Evolutionary conservation across 2,888 invertebrate species (phyloP).

Genomic region (Chalcosyrphus nemorum): DNA sequence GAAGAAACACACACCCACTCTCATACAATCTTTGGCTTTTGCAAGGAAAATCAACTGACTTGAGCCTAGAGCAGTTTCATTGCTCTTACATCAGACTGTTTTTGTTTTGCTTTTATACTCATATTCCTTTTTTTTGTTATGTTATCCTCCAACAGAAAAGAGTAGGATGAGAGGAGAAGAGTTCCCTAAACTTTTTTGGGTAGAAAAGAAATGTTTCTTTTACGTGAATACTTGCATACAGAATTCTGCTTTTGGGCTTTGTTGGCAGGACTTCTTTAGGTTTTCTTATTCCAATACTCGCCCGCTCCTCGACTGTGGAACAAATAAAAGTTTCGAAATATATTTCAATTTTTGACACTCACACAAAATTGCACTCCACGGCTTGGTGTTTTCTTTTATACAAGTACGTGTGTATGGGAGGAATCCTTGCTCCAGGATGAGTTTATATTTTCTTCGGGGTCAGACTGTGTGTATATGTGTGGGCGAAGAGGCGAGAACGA

Average conservation of each 20-base stretch:
- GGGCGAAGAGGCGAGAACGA: neutral
- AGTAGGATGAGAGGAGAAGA: slow-evolving; percentile 33
- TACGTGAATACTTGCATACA: slow-evolving; percentile 66
- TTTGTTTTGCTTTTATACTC: slow-evolving; percentile 5
- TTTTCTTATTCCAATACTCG: neutral
- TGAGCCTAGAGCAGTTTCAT: slow-evolving; percentile 62
- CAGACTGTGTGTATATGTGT: neutral
- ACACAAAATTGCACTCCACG: slow-evolving; percentile 61
- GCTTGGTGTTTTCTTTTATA: no score
- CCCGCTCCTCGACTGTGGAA: slow-evolving; percentile 1
- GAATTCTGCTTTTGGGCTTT: slow-evolving; percentile 42
- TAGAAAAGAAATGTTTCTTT: slow-evolving; percentile 59
- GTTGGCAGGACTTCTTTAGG: slow-evolving; percentile 50
- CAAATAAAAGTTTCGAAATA: slow-evolving; percentile 70
- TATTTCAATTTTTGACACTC: slow-evolving; percentile 72
- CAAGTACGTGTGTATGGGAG: neutral
- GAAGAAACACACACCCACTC: no score
- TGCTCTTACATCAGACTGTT: slow-evolving; percentile 32
- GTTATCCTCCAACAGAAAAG: neutral
- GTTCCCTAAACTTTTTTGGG: slow-evolving; percentile 16
- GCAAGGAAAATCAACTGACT: slow-evolving; percentile 64
- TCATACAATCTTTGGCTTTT: slow-evolving; percentile 49
- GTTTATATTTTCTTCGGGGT: slow-evolving; percentile 36
- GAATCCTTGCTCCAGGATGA: slow-evolving; percentile 16
- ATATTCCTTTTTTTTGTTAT: neutral